A percentile compares a stretch with the other conserved stretches of the same genome.
Evolutionary conservation across 2,113 vertebrate genomes (phyloP).

Genomic region (Kryptolebias marmoratus): DNA sequence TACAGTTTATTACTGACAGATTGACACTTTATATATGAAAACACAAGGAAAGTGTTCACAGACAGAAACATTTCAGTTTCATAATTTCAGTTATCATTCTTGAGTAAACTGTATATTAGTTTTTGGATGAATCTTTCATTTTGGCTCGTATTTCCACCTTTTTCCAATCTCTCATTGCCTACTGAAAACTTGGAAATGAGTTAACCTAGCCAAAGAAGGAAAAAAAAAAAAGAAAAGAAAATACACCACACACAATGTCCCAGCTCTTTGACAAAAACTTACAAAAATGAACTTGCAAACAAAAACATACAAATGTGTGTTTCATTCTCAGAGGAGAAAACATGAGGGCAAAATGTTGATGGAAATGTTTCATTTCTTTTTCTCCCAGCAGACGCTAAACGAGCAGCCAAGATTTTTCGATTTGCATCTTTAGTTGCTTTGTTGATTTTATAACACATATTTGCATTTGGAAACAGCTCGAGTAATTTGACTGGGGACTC

Average conservation of each 20-base stretch:
- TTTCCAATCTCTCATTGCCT: no score
- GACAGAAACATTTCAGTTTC: no score
- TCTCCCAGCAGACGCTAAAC: conserved; percentile 71
- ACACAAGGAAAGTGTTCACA: no score
- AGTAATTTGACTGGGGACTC: conserved; percentile 83
- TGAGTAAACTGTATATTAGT: no score
- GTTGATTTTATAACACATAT: conserved; percentile 77
- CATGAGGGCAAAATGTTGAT: conserved; percentile 57
- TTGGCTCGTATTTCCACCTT: no score
- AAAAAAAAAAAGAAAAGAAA: background rate
- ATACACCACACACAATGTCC: background rate
- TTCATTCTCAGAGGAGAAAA: conserved; percentile 54
- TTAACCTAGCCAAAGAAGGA: background rate
- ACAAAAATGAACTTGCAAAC: conserved; percentile 51
- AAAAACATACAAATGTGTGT: conserved; percentile 58
- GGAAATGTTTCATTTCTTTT: conserved; percentile 75
- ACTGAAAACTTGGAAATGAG: no score
- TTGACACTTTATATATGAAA: no score
- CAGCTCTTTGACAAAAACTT: conserved; percentile 46
- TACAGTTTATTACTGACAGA: no score
- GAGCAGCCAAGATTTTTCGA: conserved; percentile 62
- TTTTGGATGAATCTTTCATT: no score
- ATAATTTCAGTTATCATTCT: no score
- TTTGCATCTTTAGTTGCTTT: conserved; percentile 78
- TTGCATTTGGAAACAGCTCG: conserved; percentile 74